Base-by-base conservation (phyloP, 1,140 invertebrate genomes). In the Bradysia coprophila region DNA sequence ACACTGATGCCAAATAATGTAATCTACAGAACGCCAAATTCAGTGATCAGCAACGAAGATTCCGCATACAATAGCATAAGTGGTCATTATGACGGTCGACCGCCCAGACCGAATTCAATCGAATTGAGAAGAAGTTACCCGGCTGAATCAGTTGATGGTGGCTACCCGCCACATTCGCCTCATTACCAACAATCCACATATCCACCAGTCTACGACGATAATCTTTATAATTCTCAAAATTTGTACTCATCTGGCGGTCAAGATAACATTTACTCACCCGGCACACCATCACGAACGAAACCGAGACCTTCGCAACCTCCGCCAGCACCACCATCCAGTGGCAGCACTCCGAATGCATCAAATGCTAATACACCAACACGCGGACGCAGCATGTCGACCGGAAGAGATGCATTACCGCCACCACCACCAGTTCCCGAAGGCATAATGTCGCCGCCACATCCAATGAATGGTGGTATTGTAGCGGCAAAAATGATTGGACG, bases 221-320 rank as follows among this genome's bases (percentile, higher is more conserved):
- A 55, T 10, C 53, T 54, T 44, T 56, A 59, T 46, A 53, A 57
- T 41, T 55, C 55, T 15, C 65, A 67, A 23, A 51, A 54, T 18
- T 47, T 64, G 9, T 68, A 67, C 36, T 54, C 54, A 3, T 59
- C 65, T 43, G 49, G 51, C 6, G 60, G 61, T 19, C 31, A 22
- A 16, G 68, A 71, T 43, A 65, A 63, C 37, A 63, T 67, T 10
- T 71, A 71, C 49, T 59, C 58, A 13, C 67, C 64, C 3, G 68
- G 69, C 21, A 69, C 68, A 23, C 68, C 68, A 45, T 64, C 72
- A 23, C 67, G 73, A 40, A 66, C 62, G 37, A 69, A 74, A 53
- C 69, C 73, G 41, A 67, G 84, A 44, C 86, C 86, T n/a, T 75
- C 80, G 40, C 77, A 84, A 53, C 85, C 86, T 42, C 86, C 85